Percentiles rank a stretch among this genome's conserved stretches.
Conservation (phyloP, 1,140 invertebrate genomes). For the Oncopeltus fasciatus region DNA sequence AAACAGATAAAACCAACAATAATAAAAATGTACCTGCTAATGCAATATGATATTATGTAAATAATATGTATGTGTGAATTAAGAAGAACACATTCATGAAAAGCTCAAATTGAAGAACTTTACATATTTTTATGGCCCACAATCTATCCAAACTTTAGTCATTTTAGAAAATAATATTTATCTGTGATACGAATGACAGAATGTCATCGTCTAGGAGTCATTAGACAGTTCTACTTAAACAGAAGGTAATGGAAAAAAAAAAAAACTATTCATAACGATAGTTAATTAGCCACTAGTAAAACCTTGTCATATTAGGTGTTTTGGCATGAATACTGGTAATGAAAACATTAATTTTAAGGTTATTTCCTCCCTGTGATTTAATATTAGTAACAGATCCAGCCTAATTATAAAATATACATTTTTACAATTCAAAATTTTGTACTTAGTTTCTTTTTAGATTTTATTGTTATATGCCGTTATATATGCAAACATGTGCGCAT, state of each 20-base stretch:
- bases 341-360: neutral
- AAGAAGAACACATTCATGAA: too few species aligned
- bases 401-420: neutral
- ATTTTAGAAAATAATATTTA: neutral
- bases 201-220: neutral
- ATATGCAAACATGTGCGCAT: too few species aligned
- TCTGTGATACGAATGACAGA: neutral
- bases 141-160: neutral
- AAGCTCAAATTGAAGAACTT: too few species aligned
- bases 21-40: too few species aligned
- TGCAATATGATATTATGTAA: too few species aligned
- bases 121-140: too few species aligned
- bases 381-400: neutral
- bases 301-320: too few species aligned
- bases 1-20: too few species aligned
- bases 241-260: neutral
- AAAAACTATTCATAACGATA: neutral
- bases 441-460: too few species aligned
- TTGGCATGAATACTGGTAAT: neutral
- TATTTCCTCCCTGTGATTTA: neutral
- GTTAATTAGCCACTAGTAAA: neutral
- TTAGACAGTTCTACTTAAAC: neutral
- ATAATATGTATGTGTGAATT: too few species aligned
- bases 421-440: neutral
- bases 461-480: too few species aligned